Evolutionary conservation across 2,888 invertebrate genomes (phyloP).

Genomic region (Ectropis crepuscularia): DNA sequence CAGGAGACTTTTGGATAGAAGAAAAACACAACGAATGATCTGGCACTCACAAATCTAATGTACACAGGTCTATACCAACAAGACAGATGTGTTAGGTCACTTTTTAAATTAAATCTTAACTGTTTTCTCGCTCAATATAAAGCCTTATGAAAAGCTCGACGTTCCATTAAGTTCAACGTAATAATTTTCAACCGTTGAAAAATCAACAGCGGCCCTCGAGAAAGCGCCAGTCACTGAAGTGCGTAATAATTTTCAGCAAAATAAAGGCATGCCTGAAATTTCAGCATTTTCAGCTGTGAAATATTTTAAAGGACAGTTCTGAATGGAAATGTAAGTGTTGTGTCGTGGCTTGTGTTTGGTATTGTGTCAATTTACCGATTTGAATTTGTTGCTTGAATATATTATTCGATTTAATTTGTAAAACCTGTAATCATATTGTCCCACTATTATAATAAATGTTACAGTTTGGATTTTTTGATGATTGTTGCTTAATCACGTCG

Average conservation of each 20-base stretch:
- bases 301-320: slow-evolving; percentile 15
- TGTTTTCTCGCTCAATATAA: slow-evolving; percentile 20
- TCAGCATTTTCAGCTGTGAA: slow-evolving; percentile 17
- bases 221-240: slow-evolving; percentile 34
- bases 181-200: slow-evolving; percentile 33
- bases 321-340: slow-evolving; percentile 15
- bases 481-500: too few species aligned
- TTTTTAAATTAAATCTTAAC: slow-evolving; percentile 23
- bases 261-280: slow-evolving; percentile 22
- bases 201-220: slow-evolving; percentile 28
- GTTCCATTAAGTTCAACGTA: slow-evolving; percentile 31
- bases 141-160: slow-evolving; percentile 25
- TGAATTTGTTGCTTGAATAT: not conserved
- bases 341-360: not conserved
- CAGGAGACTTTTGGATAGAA: too few species aligned
- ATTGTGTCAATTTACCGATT: not conserved
- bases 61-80: not conserved
- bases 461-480: too few species aligned
- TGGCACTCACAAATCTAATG: too few species aligned
- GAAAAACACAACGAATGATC: too few species aligned
- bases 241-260: slow-evolving; percentile 27
- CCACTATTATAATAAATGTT: too few species aligned
- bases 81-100: not conserved
- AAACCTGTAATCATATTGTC: too few species aligned
- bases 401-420: too few species aligned